Evolutionary conservation across 2,797 vertebrate species (phyloP), one percentile per base, ranked within the genome.

Genomic region (Centropyge bicolor): DNA sequence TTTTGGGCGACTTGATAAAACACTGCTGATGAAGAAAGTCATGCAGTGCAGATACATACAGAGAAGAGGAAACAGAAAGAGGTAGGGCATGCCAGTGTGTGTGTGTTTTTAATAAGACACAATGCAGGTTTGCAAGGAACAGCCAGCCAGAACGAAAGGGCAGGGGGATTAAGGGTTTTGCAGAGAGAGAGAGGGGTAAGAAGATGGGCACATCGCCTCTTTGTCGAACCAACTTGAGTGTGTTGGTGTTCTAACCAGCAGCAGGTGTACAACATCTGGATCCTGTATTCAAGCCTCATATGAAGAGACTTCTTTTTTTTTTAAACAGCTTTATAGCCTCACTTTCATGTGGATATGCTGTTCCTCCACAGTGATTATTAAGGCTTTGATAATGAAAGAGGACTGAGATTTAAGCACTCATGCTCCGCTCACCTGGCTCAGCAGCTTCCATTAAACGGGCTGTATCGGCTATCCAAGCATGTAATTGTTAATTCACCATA

Each of bases 341-440:
- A n/a, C 11, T 72, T 72, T 76, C 41, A 68, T 82, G 45, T 82
- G 77, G 76, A 80, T 84, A 74, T 74, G 52, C 85, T 81, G 66
- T 63, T 78, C 79, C 74, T 59, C 62, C 36, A 38, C 51, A 19
- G 35, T 69, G 63, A 74, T 85, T 78, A 70, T 80, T 43, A 64
- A 86, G 72, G 70, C 70, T 73, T 66, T 22, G 3, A 70, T 57
- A 71, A 70, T 56, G 5, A 81, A 66, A 36, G 13, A 69, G 27
- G 71, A 35, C 52, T 54, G 54, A 65, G 69, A 63, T 59, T 70
- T 20, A 65, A 57, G 45, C 75, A 55, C 60, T 46, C 36, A 48
- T 8, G 17, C 36, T 20, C 27, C 22, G 45, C 41, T 36, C 20
- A 1, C 35, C 27, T 61, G 2, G 24, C 19, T 63, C 52, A 82